phyloP scores from a whole-genome alignment of 1,140 invertebrate genomes.

The Triops longicaudatus region DNA sequence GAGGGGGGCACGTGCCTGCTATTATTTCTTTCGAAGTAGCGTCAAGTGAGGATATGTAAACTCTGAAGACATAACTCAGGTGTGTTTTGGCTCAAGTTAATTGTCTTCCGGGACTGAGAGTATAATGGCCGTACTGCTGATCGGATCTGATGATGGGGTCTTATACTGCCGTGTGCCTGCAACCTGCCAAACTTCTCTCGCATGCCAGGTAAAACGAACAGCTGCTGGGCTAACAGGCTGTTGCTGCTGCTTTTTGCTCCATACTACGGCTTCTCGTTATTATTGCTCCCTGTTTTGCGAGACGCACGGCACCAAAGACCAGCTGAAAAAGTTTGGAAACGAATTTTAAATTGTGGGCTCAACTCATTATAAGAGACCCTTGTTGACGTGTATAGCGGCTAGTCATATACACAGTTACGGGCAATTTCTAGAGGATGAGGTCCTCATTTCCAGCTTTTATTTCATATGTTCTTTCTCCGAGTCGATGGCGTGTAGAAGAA shows the following conservation, averaged over 20 bases:
- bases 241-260: background rate
- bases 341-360: constrained; percentile 1
- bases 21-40: background rate
- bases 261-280: background rate
- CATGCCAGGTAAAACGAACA: constrained; percentile 7
- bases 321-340: background rate
- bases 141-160: constrained; percentile 14
- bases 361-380: background rate
- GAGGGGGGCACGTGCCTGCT: background rate
- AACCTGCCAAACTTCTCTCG: constrained; percentile 9
- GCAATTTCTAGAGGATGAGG: background rate
- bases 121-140: constrained; percentile 7
- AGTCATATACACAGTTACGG: background rate
- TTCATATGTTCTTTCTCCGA: no score
- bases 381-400: background rate
- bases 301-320: background rate
- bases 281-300: background rate
- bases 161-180: background rate
- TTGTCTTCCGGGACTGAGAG: background rate
- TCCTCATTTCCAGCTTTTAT: no score
- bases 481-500: no score
- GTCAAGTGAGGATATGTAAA: background rate
- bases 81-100: constrained; percentile 12
- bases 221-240: constrained; percentile 7
- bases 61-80: background rate